These are phyloP conservation scores for Cybosia mesomella DNA, from an alignment of 2,888 invertebrate species.

Conservation along the genomic window DNA sequence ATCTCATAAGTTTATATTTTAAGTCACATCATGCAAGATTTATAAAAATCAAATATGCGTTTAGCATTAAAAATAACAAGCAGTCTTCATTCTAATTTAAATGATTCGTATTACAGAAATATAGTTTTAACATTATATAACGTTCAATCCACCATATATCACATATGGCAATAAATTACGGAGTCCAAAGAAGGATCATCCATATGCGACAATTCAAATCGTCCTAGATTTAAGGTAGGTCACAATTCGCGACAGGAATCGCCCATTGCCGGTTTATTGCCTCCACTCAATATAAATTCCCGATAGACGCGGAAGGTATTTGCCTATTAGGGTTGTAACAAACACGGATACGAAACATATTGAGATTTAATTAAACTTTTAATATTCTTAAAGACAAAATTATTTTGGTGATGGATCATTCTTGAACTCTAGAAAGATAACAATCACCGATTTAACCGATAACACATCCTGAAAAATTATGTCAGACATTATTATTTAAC, in stretches of 20 bases:
- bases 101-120: neutral
- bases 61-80: no score
- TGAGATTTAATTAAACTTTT: neutral
- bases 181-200: neutral
- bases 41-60: no score
- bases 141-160: neutral
- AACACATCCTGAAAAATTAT: no score
- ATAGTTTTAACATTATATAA: no score
- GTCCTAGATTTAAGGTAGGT: conserved; percentile 46
- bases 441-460: no score
- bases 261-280: conserved; percentile 53
- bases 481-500: no score
- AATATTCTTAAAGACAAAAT: neutral
- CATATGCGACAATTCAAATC: conserved; percentile 24
- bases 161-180: conserved; percentile 1
- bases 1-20: no score
- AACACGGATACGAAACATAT: neutral
- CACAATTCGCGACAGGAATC: conserved; percentile 40
- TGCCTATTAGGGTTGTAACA: conserved; percentile 43
- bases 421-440: no score
- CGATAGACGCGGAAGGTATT: conserved; percentile 53
- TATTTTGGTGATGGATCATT: neutral
- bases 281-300: conserved; percentile 63
- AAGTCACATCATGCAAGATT: no score
- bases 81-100: no score